phyloP scores from a whole-genome alignment of 92 coral and sea anemone species.

The Anthopleura xanthogrammica region DNA sequence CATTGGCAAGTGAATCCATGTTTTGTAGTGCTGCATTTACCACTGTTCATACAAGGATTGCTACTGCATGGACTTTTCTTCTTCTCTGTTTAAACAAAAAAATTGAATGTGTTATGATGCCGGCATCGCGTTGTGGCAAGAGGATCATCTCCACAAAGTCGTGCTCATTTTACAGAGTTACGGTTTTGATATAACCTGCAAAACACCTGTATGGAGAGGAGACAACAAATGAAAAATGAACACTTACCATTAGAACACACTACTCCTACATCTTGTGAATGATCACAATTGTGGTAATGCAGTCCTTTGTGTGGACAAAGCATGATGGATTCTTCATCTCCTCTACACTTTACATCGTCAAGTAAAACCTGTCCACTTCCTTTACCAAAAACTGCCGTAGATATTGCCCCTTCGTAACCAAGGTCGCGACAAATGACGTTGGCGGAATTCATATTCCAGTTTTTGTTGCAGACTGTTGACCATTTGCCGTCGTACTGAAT shows the following conservation, averaged over 20 bases:
- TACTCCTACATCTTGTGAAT: constrained; percentile 30
- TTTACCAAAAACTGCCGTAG: constrained; percentile 9
- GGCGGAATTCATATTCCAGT: constrained; percentile 27
- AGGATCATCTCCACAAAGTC: background rate
- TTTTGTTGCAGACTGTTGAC: constrained; percentile 33
- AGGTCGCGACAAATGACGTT: constrained; percentile 39
- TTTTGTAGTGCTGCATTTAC: constrained; percentile 4
- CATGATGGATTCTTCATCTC: constrained; percentile 28
- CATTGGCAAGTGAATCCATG: constrained; percentile 25
- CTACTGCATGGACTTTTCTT: constrained; percentile 12
- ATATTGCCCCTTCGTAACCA: constrained; percentile 32
- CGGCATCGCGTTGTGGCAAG: background rate
- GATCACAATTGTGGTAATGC: constrained; percentile 10
- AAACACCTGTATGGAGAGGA: too few species aligned
- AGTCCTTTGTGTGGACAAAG: constrained; percentile 26
- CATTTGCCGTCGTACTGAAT: constrained; percentile 29
- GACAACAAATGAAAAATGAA: too few species aligned
- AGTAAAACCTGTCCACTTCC: constrained; percentile 17
- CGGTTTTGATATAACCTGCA: too few species aligned
- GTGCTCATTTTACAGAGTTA: too few species aligned
- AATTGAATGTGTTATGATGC: background rate
- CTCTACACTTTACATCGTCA: constrained; percentile 25
- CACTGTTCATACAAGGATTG: constrained; percentile 30
- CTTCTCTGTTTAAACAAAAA: background rate
- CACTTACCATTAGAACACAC: constrained; percentile 10